Evolutionary conservation across 2,113 vertebrate genomes (phyloP).

Genomic region (Diadophis punctatus): DNA sequence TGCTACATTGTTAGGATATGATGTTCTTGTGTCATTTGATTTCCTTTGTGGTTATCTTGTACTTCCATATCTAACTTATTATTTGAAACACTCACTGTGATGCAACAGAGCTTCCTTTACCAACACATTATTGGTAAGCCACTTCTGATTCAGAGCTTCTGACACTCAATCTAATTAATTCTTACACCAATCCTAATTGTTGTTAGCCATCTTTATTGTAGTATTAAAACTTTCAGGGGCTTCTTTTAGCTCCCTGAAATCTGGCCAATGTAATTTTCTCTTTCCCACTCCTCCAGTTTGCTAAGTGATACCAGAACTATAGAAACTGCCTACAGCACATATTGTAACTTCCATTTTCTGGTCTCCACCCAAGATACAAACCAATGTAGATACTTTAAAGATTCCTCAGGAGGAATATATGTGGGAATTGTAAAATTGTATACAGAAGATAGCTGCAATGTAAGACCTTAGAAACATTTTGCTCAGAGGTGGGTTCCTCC

Average conservation of each 20-base stretch:
- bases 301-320: neutral
- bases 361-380: neutral
- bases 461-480: neutral
- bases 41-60: neutral
- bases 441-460: neutral
- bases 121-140: neutral
- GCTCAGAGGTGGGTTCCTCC: too few relatives aligned
- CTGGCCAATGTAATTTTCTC: neutral
- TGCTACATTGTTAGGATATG: neutral
- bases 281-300: neutral
- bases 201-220: neutral
- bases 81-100: neutral
- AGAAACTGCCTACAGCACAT: neutral
- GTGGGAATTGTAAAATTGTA: neutral
- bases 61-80: neutral
- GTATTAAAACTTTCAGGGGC: neutral
- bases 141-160: neutral
- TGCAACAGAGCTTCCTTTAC: constrained; percentile 1
- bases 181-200: neutral
- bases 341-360: neutral
- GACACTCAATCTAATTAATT: neutral
- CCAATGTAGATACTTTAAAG: neutral
- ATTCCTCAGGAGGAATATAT: neutral
- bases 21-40: neutral
- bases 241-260: neutral